A percentile compares a stretch with the other conserved stretches of the same genome.
These are phyloP conservation scores for Perca flavescens DNA, from an alignment of 2,113 vertebrate genomes.

Conservation along the genomic window DNA sequence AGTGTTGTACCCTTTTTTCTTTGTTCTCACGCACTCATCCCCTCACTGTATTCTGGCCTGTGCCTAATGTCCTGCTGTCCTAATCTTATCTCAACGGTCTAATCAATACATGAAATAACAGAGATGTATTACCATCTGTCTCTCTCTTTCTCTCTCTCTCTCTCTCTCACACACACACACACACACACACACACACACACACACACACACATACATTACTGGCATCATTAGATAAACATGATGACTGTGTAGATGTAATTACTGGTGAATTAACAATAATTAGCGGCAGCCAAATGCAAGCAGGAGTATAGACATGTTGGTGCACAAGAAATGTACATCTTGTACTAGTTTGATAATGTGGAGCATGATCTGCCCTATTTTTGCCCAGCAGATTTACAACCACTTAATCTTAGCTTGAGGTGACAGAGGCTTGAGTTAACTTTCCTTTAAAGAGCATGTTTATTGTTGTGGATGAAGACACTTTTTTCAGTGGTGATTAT, in stretches of 20 bases:
- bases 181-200: constrained; percentile 3
- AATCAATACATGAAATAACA: constrained; percentile 39
- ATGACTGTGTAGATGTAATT: constrained; percentile 57
- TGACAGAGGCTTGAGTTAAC: constrained; percentile 1
- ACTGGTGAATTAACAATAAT: constrained; percentile 62
- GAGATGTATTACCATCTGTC: constrained; percentile 20
- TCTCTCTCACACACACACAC: constrained; percentile 12
- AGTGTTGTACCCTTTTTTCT: not conserved
- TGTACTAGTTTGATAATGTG: constrained; percentile 50
- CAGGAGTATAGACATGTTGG: constrained; percentile 26
- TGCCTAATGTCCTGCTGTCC: constrained; percentile 5
- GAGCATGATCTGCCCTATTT: constrained; percentile 45
- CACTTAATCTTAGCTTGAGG: constrained; percentile 31
- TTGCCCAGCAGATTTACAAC: constrained; percentile 21
- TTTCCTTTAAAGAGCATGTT: constrained; percentile 8
- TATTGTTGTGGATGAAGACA: constrained; percentile 3
- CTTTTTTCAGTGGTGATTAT: constrained; percentile 26
- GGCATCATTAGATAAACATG: constrained; percentile 59
- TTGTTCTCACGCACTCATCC: constrained; percentile 16
- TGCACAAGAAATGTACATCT: constrained; percentile 34
- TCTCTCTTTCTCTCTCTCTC: constrained; percentile 17
- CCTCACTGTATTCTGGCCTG: constrained; percentile 7
- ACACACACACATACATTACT: constrained; percentile 6
- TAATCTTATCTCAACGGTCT: constrained; percentile 33
- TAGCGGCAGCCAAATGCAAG: constrained; percentile 35